These are phyloP conservation scores for Sterna hirundo DNA, from an alignment of 2,113 vertebrate species.

Conservation along the genomic window DNA sequence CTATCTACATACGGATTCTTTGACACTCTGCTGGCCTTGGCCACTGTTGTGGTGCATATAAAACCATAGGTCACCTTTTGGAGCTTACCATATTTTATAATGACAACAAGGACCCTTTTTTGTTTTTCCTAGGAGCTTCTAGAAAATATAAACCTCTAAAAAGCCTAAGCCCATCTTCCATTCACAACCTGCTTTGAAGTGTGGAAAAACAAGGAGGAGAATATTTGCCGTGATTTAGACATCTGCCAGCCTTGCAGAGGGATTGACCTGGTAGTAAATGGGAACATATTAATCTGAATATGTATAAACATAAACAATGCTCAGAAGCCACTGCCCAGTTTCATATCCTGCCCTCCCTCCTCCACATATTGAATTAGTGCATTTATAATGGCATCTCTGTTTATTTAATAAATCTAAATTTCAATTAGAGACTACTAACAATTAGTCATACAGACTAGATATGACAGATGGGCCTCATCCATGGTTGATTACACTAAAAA, in stretches of 20 bases:
- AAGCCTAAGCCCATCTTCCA: background rate
- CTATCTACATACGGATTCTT: background rate
- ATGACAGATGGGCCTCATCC: slow-evolving; percentile 58
- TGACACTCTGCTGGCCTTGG: background rate
- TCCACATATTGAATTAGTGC: slow-evolving; percentile 18
- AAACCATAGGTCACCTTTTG: background rate
- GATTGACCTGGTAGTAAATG: background rate
- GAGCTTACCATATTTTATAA: background rate
- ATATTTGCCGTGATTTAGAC: background rate
- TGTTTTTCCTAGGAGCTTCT: background rate
- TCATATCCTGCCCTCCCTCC: background rate
- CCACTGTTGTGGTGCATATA: background rate
- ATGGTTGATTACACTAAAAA: slow-evolving; percentile 39
- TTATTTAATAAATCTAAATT: slow-evolving; percentile 59
- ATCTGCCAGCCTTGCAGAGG: slow-evolving; percentile 6
- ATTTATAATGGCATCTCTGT: slow-evolving; percentile 51
- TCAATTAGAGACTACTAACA: slow-evolving; percentile 49
- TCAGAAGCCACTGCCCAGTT: slow-evolving; percentile 13
- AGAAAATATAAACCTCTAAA: background rate
- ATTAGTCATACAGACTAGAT: slow-evolving; percentile 52
- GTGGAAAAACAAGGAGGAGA: background rate
- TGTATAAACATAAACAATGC: slow-evolving; percentile 16
- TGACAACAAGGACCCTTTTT: background rate
- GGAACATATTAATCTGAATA: slow-evolving; percentile 25
- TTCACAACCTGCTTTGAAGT: background rate